Conservation (phyloP, 2,888 invertebrate genomes). For the Yponomeuta sedellus region DNA sequence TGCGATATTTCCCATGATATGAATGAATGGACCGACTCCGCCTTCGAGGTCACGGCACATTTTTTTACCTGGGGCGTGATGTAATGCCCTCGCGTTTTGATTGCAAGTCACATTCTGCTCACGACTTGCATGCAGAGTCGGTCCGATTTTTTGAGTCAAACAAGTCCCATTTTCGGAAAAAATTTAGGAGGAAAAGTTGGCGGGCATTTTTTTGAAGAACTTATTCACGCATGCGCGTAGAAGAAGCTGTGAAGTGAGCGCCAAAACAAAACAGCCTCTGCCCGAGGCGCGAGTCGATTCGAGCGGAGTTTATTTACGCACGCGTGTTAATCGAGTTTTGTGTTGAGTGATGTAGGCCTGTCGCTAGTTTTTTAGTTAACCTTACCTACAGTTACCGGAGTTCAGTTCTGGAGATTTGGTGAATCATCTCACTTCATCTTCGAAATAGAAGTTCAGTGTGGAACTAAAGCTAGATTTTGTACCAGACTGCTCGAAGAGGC, state of each 20-base stretch:
- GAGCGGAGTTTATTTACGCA: conserved; percentile 51
- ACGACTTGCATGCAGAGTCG: conserved; percentile 21
- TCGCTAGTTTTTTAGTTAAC: conserved; percentile 44
- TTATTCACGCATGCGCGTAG: conserved; percentile 42
- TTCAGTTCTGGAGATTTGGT: conserved; percentile 32
- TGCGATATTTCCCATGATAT: conserved; percentile 56
- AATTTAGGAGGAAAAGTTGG: conserved; percentile 22
- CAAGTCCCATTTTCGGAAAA: neutral
- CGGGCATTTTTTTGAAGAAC: conserved; percentile 35
- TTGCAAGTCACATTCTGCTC: conserved; percentile 35
- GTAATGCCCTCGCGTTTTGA: conserved; percentile 47
- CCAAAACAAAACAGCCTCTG: conserved; percentile 31
- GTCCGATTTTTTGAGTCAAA: conserved; percentile 14
- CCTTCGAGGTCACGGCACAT: conserved; percentile 57
- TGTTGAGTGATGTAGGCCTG: conserved; percentile 44
- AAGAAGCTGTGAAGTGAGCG: conserved; percentile 31
- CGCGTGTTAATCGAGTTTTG: conserved; percentile 32
- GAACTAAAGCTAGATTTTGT: conserved; percentile 14
- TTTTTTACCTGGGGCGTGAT: conserved; percentile 62
- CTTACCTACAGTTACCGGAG: conserved; percentile 42
- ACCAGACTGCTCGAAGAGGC: neutral
- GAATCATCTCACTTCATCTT: conserved; percentile 37
- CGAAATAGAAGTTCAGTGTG: conserved; percentile 1
- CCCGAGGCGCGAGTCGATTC: neutral
- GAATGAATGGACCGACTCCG: conserved; percentile 43